Conservation (phyloP, 2,113 vertebrate species). For the Passer domesticus region DNA sequence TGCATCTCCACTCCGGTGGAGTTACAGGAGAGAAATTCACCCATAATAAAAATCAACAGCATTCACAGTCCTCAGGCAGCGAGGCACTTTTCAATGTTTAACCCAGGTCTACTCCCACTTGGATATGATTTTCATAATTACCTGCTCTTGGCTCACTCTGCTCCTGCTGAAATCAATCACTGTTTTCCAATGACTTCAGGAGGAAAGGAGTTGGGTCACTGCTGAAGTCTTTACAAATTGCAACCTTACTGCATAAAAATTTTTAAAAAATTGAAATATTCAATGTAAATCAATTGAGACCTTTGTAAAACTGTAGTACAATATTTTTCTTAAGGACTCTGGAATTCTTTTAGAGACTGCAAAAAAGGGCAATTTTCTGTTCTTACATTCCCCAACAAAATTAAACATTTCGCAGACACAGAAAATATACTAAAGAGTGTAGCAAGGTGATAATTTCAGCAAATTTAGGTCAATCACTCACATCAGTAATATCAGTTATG, state of each 20-base stretch:
- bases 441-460: neutral
- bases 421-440: neutral
- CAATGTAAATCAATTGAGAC: neutral
- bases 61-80: neutral
- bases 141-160: neutral
- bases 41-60: neutral
- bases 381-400: neutral
- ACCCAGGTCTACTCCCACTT: neutral
- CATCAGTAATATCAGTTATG: neutral
- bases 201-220: neutral
- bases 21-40: neutral
- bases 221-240: neutral
- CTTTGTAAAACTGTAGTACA: neutral
- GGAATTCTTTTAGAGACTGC: neutral
- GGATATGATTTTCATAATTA: neutral
- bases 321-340: neutral
- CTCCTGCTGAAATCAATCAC: neutral
- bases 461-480: neutral
- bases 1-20: neutral
- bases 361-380: neutral
- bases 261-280: neutral
- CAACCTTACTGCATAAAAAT: neutral
- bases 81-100: neutral
- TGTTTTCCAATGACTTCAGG: neutral
- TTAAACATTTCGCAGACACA: neutral